phyloP scores from a whole-genome alignment of 2,888 invertebrate genomes.

The Pyrrhosoma nymphula region DNA sequence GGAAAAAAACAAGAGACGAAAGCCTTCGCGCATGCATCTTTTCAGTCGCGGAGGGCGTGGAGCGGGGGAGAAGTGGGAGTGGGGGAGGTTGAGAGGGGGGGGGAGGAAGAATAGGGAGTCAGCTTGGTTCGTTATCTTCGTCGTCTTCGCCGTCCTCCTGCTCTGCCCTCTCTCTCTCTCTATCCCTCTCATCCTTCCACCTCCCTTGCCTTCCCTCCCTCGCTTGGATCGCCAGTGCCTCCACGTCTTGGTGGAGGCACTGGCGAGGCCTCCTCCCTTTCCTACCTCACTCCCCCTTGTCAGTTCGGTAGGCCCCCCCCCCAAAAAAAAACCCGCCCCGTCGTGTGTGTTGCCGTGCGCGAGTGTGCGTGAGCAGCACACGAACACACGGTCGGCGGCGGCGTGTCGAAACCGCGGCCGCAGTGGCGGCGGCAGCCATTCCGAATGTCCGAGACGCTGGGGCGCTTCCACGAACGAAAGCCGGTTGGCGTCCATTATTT shows the following conservation, averaged over 20 bases:
- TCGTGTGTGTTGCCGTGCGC: neutral
- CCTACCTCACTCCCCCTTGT: neutral
- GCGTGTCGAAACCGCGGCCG: constrained; percentile 32
- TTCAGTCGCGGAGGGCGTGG: neutral
- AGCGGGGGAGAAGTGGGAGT: neutral
- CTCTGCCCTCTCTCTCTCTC: neutral
- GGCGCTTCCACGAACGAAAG: neutral
- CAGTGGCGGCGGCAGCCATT: neutral
- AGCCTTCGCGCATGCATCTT: constrained; percentile 32
- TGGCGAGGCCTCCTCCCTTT: neutral
- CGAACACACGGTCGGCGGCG: neutral
- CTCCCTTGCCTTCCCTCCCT: too few species aligned
- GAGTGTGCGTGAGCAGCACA: neutral
- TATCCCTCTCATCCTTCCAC: neutral
- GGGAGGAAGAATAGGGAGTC: neutral
- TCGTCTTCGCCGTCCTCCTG: neutral
- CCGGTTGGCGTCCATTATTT: constrained; percentile 39
- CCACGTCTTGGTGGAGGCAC: neutral
- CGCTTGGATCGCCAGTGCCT: too few species aligned
- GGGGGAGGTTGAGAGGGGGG: neutral
- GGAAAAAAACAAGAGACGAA: neutral
- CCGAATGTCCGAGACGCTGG: constrained; percentile 39
- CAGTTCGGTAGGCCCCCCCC: neutral
- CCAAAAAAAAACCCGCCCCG: neutral
- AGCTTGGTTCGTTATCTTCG: constrained; percentile 14